A percentile compares a stretch with the other conserved stretches of the same genome.
Evolutionary conservation across 2,888 invertebrate genomes (phyloP).

Genomic region (Drosophila borealis): DNA sequence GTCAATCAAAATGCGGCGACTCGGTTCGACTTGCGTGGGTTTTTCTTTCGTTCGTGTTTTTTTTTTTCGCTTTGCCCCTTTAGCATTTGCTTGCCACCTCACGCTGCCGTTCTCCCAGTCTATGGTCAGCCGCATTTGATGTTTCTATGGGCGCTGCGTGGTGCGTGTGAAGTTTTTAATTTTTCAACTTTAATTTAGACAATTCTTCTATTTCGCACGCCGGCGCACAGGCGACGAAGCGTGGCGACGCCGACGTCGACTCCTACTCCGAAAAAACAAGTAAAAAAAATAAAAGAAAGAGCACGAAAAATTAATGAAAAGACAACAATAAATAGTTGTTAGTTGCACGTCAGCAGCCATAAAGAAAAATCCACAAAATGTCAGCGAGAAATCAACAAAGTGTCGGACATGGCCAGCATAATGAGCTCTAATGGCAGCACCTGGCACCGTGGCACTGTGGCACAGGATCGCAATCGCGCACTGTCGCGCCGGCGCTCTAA

Average conservation of each 20-base stretch:
- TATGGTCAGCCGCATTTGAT: constrained; percentile 5
- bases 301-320: constrained; percentile 28
- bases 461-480: constrained; percentile 25
- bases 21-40: constrained; percentile 54
- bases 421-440: constrained; percentile 71
- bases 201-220: constrained; percentile 70
- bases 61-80: not conserved
- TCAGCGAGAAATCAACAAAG: constrained; percentile 72
- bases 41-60: not conserved
- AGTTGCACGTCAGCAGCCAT: constrained; percentile 8
- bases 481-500: constrained; percentile 33
- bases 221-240: constrained; percentile 68
- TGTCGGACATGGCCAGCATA: constrained; percentile 59
- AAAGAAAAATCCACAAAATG: constrained; percentile 58
- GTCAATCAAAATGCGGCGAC: constrained; percentile 65
- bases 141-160: constrained; percentile 14
- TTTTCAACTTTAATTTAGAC: constrained; percentile 77
- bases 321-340: constrained; percentile 47
- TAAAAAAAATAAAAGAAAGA: not conserved
- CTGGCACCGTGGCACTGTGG: constrained; percentile 11
- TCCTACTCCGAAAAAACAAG: not conserved
- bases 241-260: constrained; percentile 40
- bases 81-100: constrained; percentile 2
- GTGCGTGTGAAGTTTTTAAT: constrained; percentile 78
- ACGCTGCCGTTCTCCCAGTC: constrained; percentile 3